Conservation (phyloP, 2,888 invertebrate genomes). For the Tortricodes alternella region DNA sequence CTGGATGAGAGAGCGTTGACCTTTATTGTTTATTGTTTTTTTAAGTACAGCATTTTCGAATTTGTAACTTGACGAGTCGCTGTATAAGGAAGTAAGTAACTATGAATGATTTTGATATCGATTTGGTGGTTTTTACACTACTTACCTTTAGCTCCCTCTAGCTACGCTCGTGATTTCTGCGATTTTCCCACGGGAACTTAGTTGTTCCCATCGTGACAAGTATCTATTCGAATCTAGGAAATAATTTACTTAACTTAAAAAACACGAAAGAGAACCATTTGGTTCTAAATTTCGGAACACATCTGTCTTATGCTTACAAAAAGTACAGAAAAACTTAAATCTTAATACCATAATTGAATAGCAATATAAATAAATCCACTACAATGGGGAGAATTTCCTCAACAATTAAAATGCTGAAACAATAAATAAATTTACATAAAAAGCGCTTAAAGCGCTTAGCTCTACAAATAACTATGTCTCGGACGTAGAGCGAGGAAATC, state of each 20-base stretch:
- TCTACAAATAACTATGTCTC: constrained; percentile 53
- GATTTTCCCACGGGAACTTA: too few species aligned
- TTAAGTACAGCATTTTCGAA: not conserved
- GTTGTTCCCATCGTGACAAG: too few species aligned
- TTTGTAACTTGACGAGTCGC: not conserved
- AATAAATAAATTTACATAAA: constrained; percentile 11
- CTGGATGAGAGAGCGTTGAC: constrained; percentile 40
- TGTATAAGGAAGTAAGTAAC: not conserved
- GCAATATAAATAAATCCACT: not conserved
- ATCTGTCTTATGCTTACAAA: too few species aligned
- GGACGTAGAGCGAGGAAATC: constrained; percentile 63
- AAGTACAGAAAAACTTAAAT: too few species aligned
- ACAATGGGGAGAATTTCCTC: not conserved
- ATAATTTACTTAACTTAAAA: too few species aligned
- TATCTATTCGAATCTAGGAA: too few species aligned
- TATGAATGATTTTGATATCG: too few species aligned
- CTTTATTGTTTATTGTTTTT: constrained; percentile 32
- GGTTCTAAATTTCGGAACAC: too few species aligned
- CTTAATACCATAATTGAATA: not conserved
- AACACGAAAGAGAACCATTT: too few species aligned
- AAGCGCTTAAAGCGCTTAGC: constrained; percentile 29
- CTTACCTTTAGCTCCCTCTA: too few species aligned
- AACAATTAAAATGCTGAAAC: not conserved
- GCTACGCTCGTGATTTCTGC: too few species aligned
- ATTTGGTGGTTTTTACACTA: too few species aligned